Evolutionary conservation across 2,113 vertebrate genomes (phyloP).

Genomic region (Channa maculata): DNA sequence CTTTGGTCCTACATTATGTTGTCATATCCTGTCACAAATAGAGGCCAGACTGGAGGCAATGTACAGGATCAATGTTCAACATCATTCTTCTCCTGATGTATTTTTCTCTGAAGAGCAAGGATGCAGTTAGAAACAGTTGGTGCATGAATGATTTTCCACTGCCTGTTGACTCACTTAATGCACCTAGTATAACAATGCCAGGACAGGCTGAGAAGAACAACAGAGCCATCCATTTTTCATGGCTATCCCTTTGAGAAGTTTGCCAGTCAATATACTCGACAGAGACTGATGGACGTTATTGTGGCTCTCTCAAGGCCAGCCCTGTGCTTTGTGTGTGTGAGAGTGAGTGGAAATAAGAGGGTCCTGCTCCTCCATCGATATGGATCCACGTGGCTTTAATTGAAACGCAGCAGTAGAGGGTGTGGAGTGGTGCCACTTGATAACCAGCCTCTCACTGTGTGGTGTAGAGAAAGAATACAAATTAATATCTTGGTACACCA

Average conservation of each 20-base stretch:
- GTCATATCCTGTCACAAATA: conserved; percentile 53
- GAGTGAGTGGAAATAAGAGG: conserved; percentile 3
- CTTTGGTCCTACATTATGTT: conserved; percentile 51
- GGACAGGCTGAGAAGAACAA: conserved; percentile 35
- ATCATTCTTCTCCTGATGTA: conserved; percentile 54
- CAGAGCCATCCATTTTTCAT: conserved; percentile 47
- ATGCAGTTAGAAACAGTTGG: conserved; percentile 53
- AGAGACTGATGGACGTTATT: conserved; percentile 32
- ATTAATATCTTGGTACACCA: neutral
- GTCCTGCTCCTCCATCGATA: neutral
- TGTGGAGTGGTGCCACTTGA: neutral
- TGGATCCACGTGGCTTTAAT: neutral
- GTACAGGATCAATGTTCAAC: conserved; percentile 52
- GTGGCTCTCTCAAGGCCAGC: conserved; percentile 24
- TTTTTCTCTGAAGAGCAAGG: conserved; percentile 56
- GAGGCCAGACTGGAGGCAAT: conserved; percentile 42
- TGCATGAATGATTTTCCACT: conserved; percentile 53
- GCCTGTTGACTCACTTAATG: conserved; percentile 64
- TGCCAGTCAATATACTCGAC: conserved; percentile 54
- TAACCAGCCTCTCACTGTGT: neutral
- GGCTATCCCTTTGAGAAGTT: conserved; percentile 42
- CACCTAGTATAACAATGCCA: conserved; percentile 48
- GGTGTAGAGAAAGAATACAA: neutral
- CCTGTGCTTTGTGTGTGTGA: conserved; percentile 1
- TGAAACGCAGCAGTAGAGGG: neutral